Evolutionary conservation across 2,797 vertebrate genomes (phyloP).

Genomic region (Hippoglossus hippoglossus): DNA sequence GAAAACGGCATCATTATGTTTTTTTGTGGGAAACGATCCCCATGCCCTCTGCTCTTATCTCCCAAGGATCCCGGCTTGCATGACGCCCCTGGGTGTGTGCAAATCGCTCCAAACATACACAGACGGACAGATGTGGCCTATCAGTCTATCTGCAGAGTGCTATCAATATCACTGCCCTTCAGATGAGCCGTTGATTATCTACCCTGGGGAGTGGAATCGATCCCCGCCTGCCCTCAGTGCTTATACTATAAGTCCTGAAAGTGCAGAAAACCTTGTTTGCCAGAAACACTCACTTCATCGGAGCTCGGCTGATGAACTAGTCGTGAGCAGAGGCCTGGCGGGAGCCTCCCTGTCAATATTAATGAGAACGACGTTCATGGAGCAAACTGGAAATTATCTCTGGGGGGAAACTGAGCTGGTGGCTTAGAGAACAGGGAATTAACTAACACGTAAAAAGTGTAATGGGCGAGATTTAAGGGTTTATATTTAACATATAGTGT

Average conservation of each 20-base stretch:
- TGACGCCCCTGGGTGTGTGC: neutral
- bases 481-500: neutral
- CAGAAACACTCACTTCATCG: slow-evolving; percentile 62
- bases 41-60: neutral
- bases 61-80: neutral
- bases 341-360: slow-evolving; percentile 36
- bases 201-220: slow-evolving; percentile 60
- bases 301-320: slow-evolving; percentile 48
- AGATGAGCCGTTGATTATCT: slow-evolving; percentile 72
- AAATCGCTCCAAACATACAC: neutral
- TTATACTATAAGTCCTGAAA: slow-evolving; percentile 53
- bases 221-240: slow-evolving; percentile 46
- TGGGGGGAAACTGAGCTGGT: neutral
- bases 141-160: slow-evolving; percentile 31
- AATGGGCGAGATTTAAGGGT: neutral
- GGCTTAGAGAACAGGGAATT: neutral
- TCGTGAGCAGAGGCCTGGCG: slow-evolving; percentile 32
- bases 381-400: neutral
- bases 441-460: neutral
- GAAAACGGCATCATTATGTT: neutral
- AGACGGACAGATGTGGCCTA: neutral
- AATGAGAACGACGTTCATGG: slow-evolving; percentile 31
- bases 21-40: neutral
- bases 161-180: slow-evolving; percentile 49
- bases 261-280: slow-evolving; percentile 64